Conservation (phyloP, 2,888 invertebrate species). For the Osedax frankpressi region DNA sequence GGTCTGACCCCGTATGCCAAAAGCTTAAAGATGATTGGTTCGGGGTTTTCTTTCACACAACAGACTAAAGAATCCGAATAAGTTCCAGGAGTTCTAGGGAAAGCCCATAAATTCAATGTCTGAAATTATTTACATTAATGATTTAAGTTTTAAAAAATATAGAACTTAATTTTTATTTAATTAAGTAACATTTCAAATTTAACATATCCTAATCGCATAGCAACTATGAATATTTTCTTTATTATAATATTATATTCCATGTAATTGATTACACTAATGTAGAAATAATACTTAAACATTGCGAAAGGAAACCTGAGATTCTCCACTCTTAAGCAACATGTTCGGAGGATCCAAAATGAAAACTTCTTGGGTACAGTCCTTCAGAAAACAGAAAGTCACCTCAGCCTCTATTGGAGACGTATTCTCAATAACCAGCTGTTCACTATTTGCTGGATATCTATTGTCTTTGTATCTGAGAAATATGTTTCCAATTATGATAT, state of each 20-base stretch:
- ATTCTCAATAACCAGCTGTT: slow-evolving; percentile 41
- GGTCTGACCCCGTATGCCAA: slow-evolving; percentile 43
- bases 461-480: slow-evolving; percentile 41
- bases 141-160: no score
- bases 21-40: slow-evolving; percentile 45
- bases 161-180: no score
- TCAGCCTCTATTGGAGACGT: slow-evolving; percentile 45
- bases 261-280: no score
- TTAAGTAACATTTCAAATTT: neutral
- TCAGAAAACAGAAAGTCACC: slow-evolving; percentile 44
- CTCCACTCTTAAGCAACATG: slow-evolving; percentile 43
- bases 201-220: neutral
- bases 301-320: slow-evolving; percentile 35
- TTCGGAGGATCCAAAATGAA: slow-evolving; percentile 45
- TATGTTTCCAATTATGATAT: no score
- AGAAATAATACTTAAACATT: no score
- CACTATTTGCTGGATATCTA: slow-evolving; percentile 44
- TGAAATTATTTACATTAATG: slow-evolving; percentile 25
- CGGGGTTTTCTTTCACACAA: slow-evolving; percentile 46
- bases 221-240: no score
- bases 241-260: no score
- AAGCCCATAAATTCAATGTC: slow-evolving; percentile 43
- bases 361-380: slow-evolving; percentile 43
- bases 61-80: slow-evolving; percentile 45
- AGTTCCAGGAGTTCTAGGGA: slow-evolving; percentile 40